Evolutionary conservation across 2,888 invertebrate species (phyloP), one percentile per base, ranked within the genome.

Genomic region (Halocaridina rubra): DNA sequence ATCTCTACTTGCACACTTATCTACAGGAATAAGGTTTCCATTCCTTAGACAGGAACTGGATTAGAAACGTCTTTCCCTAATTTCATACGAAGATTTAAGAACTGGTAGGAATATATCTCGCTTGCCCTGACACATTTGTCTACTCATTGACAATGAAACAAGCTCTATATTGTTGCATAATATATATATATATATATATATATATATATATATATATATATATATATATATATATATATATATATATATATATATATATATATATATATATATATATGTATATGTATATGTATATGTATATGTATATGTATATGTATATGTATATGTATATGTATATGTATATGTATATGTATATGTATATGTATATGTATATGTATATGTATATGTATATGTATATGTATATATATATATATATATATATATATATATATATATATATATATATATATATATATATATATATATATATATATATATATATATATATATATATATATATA

Each of bases 201-300:
- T 67, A 67, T 78, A 67, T 78, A 67, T 78, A 67, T 78, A 67
- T 78, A 67, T 78, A 67, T 78, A 39, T 78, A 67, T 67, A 78
- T 78, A 61, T 64, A 64, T 64, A 64, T 3, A 64, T 64, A 64
- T 64, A 64, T 64, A 64, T 64, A 13, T 67, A 64, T 64, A 64
- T 32, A 71, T 3, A 71, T 32, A 27, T 10, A 71, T 5, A 27
- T 30, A 33, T 5, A 30, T 30, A 5, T 71, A 32, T 71, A 71
- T 71, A 33, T 71, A 30, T 71, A 30, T 10, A 32, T 8, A 32
- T 72, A 3, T n/a, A 13, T 32, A 39, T 72, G 8, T 32, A 24
- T 3, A 2, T 29, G 22, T 33, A 24, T 32, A 16, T 24, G 19
- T n/a, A 16, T 67, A 39, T 78, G 39, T 78, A 67, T 78, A 67